phyloP scores from a whole-genome alignment of 2,113 vertebrate genomes.

The Potamarius usumacintae region DNA sequence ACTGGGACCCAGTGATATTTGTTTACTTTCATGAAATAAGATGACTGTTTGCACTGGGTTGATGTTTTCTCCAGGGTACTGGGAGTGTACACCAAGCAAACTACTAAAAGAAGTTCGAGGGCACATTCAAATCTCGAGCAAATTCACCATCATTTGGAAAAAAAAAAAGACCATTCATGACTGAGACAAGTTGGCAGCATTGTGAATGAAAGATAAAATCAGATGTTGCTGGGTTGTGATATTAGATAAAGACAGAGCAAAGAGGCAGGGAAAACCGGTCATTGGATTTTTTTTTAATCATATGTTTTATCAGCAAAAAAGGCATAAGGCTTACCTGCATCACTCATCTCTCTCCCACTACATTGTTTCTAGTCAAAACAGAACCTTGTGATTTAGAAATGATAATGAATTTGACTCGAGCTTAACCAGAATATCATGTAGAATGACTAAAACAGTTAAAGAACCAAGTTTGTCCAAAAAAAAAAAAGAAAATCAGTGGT shows the following conservation, averaged over 20 bases:
- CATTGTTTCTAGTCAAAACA: constrained; percentile 27
- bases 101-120: not conserved
- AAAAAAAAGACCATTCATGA: not conserved
- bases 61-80: constrained; percentile 1
- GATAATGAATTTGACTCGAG: not conserved
- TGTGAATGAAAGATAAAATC: constrained; percentile 37
- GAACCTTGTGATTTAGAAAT: not conserved
- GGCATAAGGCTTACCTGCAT: not conserved
- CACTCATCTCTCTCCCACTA: not conserved
- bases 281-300: not conserved
- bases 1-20: constrained; percentile 8
- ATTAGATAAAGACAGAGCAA: not conserved
- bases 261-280: not conserved
- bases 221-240: not conserved
- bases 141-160: not conserved
- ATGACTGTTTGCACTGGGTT: not conserved
- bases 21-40: constrained; percentile 35
- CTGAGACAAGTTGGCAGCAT: not conserved
- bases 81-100: not conserved
- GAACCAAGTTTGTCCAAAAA: not conserved
- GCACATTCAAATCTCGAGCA: not conserved
- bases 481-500: not conserved
- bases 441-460: not conserved
- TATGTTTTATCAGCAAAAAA: constrained; percentile 16
- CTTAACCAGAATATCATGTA: not conserved